These are phyloP conservation scores for Parauchenoglanis punctatus DNA, from an alignment of 2,797 vertebrate species.

Conservation along the genomic window DNA sequence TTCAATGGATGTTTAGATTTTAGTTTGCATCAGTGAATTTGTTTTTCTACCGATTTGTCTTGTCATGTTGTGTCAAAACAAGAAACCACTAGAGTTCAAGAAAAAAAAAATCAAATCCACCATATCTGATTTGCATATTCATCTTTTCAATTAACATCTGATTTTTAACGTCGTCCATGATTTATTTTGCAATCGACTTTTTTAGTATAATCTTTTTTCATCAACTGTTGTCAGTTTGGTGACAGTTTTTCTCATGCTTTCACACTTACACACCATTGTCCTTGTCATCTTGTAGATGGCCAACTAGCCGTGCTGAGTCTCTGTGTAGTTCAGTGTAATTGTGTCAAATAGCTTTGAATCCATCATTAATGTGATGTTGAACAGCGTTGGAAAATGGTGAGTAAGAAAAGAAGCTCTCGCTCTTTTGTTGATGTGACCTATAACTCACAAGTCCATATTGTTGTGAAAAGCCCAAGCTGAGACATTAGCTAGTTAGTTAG, in stretches of 20 bases:
- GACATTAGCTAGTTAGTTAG: too few relatives aligned
- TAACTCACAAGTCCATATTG: too few relatives aligned
- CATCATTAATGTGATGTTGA: not conserved
- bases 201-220: not conserved
- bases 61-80: not conserved
- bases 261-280: not conserved
- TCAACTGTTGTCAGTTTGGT: not conserved
- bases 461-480: too few relatives aligned
- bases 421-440: not conserved
- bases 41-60: not conserved
- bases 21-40: not conserved
- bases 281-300: not conserved
- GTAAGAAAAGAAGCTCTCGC: not conserved
- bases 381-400: not conserved
- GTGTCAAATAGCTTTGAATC: not conserved
- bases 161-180: not conserved
- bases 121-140: not conserved
- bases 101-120: not conserved
- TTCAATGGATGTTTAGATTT: not conserved
- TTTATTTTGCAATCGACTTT: not conserved
- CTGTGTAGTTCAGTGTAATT: too few relatives aligned
- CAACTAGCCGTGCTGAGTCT: not conserved
- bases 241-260: not conserved
- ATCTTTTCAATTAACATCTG: not conserved
- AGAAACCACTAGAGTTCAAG: not conserved